Percentiles rank a stretch among this genome's conserved stretches.
Evolutionary conservation across 92 coral and sea anemone species (phyloP).

Genomic region (Plumapathes pennacea): DNA sequence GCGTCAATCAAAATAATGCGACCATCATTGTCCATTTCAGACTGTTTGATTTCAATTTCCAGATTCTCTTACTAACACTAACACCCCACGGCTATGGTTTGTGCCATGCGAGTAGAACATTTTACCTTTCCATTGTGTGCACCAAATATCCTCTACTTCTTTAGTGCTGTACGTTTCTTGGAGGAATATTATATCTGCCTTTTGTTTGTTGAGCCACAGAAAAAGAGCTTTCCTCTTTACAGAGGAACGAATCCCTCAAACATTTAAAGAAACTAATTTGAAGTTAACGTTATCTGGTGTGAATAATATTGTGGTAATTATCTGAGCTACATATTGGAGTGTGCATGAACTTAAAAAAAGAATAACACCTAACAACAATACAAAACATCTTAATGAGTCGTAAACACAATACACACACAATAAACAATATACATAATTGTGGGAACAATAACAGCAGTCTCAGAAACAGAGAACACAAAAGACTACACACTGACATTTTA

Average conservation of each 20-base stretch:
- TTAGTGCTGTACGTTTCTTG: conserved; percentile 54
- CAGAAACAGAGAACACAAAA: too few species aligned
- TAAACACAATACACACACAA: too few species aligned
- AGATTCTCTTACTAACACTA: conserved; percentile 14
- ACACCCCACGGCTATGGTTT: conserved; percentile 40
- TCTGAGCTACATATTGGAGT: too few species aligned
- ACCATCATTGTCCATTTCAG: conserved; percentile 27
- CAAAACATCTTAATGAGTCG: too few species aligned
- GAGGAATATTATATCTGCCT: conserved; percentile 24
- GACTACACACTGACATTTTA: too few species aligned
- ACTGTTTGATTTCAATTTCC: conserved; percentile 32
- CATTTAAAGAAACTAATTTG: conserved; percentile 37
- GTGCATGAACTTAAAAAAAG: too few species aligned
- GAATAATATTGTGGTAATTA: too few species aligned
- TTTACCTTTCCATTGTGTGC: conserved; percentile 30
- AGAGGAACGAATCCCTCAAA: conserved; percentile 35
- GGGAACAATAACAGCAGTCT: too few species aligned
- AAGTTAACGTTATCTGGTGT: too few species aligned
- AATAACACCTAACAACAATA: too few species aligned
- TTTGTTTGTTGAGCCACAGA: conserved; percentile 35
- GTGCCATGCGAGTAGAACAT: conserved; percentile 46
- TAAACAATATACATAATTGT: too few species aligned
- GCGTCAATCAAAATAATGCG: conserved; percentile 23
- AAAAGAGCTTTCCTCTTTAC: conserved; percentile 40
- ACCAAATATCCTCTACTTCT: conserved; percentile 30